Evolutionary conservation across 2,797 vertebrate species (phyloP).

Genomic region (Xenopus petersii): DNA sequence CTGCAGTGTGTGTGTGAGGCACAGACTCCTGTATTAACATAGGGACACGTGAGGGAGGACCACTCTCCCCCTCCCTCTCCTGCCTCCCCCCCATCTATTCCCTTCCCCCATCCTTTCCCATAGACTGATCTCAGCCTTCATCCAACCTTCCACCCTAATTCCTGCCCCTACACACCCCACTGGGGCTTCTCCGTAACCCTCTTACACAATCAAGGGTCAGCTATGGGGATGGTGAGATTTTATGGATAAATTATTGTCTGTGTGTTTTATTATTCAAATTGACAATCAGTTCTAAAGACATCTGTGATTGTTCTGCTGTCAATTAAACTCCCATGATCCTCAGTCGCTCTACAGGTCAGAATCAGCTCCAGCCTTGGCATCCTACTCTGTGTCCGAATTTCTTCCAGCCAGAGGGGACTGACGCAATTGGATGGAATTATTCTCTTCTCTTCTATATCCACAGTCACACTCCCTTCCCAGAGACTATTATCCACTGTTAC

Average conservation of each 20-base stretch:
- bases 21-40: slow-evolving; percentile 39
- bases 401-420: too few species aligned
- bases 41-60: slow-evolving; percentile 36
- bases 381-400: too few species aligned
- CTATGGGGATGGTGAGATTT: too few species aligned
- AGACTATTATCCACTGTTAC: too few species aligned
- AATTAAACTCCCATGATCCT: not conserved
- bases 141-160: not conserved
- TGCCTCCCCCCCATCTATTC: not conserved
- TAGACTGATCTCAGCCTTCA: slow-evolving; percentile 3
- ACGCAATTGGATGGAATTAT: too few species aligned
- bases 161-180: not conserved
- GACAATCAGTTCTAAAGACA: too few species aligned
- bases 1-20: slow-evolving; percentile 37
- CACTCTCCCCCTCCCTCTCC: slow-evolving; percentile 6
- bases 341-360: not conserved
- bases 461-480: too few species aligned
- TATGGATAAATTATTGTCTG: too few species aligned
- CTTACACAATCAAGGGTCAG: not conserved
- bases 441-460: too few species aligned
- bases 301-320: too few species aligned
- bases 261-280: too few species aligned
- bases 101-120: not conserved
- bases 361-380: not conserved
- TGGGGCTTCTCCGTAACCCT: not conserved